Conservation (phyloP, 2,113 vertebrate genomes). For the Pelodiscus sinensis region DNA sequence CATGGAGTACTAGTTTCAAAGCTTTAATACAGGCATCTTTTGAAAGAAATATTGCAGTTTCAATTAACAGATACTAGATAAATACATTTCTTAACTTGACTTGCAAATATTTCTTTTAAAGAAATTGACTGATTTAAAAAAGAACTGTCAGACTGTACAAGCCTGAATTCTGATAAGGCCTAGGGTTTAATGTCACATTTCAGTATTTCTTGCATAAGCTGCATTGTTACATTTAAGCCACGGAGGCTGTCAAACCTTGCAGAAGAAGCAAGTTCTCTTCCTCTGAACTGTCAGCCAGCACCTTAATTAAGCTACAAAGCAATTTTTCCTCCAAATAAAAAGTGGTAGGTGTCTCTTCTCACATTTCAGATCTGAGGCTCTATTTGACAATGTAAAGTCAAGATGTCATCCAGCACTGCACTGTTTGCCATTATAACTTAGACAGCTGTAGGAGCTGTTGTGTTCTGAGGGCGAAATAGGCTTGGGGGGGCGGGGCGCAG, state of each 20-base stretch:
- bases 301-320: constrained; percentile 63
- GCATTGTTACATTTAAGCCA: constrained; percentile 23
- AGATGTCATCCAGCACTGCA: not conserved
- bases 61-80: not conserved
- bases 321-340: constrained; percentile 30
- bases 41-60: not conserved
- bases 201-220: not conserved
- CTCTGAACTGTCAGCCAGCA: constrained; percentile 51
- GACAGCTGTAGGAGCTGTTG: not conserved
- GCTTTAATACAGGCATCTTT: not conserved
- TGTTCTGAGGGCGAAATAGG: not conserved
- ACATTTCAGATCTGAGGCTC: constrained; percentile 46
- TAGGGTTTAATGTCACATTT: constrained; percentile 12
- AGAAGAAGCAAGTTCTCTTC: constrained; percentile 29
- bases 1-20: not conserved
- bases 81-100: not conserved
- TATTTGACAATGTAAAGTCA: constrained; percentile 54
- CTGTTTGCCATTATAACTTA: constrained; percentile 30
- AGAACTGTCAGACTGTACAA: not conserved
- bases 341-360: constrained; percentile 22
- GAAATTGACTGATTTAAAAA: constrained; percentile 21
- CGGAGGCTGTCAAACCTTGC: constrained; percentile 52
- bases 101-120: constrained; percentile 20
- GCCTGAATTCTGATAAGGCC: not conserved
- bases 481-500: not conserved